phyloP scores from a whole-genome alignment of 2,888 invertebrate species.

The Diarsia rubi region DNA sequence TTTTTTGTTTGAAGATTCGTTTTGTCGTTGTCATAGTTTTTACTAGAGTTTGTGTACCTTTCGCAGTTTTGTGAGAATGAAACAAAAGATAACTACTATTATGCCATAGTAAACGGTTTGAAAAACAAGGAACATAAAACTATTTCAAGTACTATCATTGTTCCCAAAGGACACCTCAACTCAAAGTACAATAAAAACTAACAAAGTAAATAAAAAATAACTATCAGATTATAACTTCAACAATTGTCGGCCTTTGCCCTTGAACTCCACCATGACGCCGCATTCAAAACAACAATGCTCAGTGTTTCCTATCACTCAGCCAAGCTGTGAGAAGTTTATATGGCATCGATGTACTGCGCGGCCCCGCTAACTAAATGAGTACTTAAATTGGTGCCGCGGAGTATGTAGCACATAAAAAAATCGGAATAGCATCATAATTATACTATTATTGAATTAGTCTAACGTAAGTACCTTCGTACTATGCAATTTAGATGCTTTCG shows the following conservation, averaged over 20 bases:
- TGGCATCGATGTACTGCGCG: conserved; percentile 5
- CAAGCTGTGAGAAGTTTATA: conserved; percentile 19
- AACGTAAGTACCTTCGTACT: too few species aligned
- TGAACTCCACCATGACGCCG: background rate
- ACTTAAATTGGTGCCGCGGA: conserved; percentile 1
- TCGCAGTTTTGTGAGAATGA: too few species aligned
- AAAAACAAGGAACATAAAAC: background rate
- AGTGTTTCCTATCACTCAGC: conserved; percentile 8
- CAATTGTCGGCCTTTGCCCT: background rate
- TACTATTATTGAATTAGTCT: too few species aligned
- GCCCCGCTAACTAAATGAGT: conserved; percentile 5
- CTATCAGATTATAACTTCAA: background rate
- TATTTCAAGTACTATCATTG: background rate
- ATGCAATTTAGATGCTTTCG: too few species aligned
- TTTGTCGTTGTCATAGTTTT: background rate
- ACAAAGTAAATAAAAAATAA: too few species aligned
- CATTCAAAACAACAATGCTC: conserved; percentile 33
- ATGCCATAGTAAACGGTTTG: background rate
- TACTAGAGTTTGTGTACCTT: background rate
- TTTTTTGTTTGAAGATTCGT: background rate
- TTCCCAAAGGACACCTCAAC: background rate
- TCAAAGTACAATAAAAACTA: conserved; percentile 19
- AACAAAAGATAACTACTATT: background rate
- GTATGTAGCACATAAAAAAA: conserved; percentile 1
- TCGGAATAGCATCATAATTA: background rate